Evolutionary conservation across 1,140 invertebrate species (phyloP), one percentile per base, ranked within the genome.

Genomic region (Caenorhabditis brenneri): DNA sequence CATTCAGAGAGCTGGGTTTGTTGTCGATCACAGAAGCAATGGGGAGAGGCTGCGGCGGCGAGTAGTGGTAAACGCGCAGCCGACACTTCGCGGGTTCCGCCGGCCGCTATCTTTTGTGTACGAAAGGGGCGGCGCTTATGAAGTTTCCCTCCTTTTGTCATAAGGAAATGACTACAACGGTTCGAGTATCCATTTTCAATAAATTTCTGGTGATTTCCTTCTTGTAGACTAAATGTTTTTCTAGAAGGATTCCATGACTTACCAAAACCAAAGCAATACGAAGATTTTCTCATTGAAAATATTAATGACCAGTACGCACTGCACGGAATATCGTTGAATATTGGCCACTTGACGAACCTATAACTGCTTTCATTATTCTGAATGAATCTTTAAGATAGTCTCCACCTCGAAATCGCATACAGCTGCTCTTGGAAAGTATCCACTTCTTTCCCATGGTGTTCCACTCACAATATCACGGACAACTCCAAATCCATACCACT

Each of bases 201-300:
- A n/a, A n/a, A n/a, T n/a, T n/a, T n/a, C n/a, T n/a, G n/a, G n/a
- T n/a, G n/a, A n/a, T n/a, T n/a, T n/a, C 4, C 0, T 69, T 39
- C 6, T 16, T 69, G 16, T 27, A 69, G 16, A 24, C 5, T 2
- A 42, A 15, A 46, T 12, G 0, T 22, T 4, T 51, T 49, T 31
- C 9, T 0, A 79, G n/a, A 22, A 22, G n/a, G 6, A n/a, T n/a
- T n/a, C n/a, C n/a, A n/a, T n/a, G n/a, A 91, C 90, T 58, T 91
- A 91, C 92, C 92, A 93, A 87, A 93, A 93, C 92, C 92, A 93
- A 22, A 93, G 86, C 65, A 93, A 91, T 78, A 93, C 92, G 87
- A 93, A 93, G n/a, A 93, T 92, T 86, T 93, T 93, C 87, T 93
- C 92, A 86, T 92, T 92, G 86, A 93, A 93, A 51, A 93, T 89